Evolutionary conservation across 2,113 vertebrate genomes (phyloP).

Genomic region (Pseudorhombus dupliciocellatus): DNA sequence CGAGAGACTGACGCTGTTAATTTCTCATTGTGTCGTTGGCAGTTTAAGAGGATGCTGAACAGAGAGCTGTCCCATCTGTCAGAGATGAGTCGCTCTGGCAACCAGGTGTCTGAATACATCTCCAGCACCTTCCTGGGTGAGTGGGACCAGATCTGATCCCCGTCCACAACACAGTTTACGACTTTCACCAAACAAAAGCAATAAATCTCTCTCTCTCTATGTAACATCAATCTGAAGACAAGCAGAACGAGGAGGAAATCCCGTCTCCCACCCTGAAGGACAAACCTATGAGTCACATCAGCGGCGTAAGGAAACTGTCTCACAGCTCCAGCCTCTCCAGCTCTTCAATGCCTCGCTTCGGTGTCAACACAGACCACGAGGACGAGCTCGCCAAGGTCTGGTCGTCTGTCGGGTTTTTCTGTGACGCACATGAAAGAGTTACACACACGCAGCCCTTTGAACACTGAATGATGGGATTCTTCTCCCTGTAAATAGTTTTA

Average conservation of each 20-base stretch:
- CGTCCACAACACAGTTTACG: not conserved
- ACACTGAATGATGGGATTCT: not conserved
- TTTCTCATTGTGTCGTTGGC: not conserved
- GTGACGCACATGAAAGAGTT: conserved; percentile 11
- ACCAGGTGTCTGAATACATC: conserved; percentile 88
- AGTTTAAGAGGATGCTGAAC: conserved; percentile 94
- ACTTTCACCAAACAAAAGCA: not conserved
- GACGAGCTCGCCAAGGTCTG: conserved; percentile 84
- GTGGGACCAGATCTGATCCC: conserved; percentile 33
- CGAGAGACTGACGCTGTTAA: not conserved
- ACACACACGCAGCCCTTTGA: conserved; percentile 11
- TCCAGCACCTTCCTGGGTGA: conserved; percentile 89
- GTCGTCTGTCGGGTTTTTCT: conserved; percentile 13
- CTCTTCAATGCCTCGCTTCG: conserved; percentile 84
- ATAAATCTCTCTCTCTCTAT: not conserved
- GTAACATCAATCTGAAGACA: conserved; percentile 57
- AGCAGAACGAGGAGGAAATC: conserved; percentile 79
- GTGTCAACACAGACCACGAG: conserved; percentile 88
- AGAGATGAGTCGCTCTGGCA: conserved; percentile 82
- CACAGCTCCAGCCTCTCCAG: conserved; percentile 80
- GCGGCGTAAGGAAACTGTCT: conserved; percentile 76
- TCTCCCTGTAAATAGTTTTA: not conserved
- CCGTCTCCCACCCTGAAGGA: conserved; percentile 77
- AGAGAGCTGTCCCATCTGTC: conserved; percentile 89
- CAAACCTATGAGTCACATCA: conserved; percentile 80